Evolutionary conservation across 2,797 vertebrate genomes (phyloP).

Genomic region (Helicolenus hilgendorfi): DNA sequence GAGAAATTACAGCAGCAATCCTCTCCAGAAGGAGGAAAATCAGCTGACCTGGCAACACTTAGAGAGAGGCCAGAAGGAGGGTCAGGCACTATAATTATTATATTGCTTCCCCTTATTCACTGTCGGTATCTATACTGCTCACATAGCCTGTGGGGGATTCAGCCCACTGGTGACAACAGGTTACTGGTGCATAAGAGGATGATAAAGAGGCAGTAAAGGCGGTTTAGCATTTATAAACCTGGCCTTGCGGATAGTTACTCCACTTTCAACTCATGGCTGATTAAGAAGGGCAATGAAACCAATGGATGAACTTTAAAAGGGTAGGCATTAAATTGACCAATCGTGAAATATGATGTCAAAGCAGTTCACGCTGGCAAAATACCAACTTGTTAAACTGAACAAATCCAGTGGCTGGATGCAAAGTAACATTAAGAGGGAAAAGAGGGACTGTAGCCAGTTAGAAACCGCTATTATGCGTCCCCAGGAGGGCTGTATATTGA

Average conservation of each 20-base stretch:
- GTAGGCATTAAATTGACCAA: slow-evolving; percentile 39
- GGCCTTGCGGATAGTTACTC: slow-evolving; percentile 41
- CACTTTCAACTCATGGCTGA: slow-evolving; percentile 47
- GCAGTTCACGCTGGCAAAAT: slow-evolving; percentile 27
- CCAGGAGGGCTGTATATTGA: not conserved
- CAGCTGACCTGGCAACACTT: slow-evolving; percentile 87
- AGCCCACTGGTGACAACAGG: slow-evolving; percentile 81
- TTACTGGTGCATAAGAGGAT: slow-evolving; percentile 73
- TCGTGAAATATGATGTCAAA: slow-evolving; percentile 57
- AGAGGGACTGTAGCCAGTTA: not conserved
- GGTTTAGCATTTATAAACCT: slow-evolving; percentile 61
- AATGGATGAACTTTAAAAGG: slow-evolving; percentile 55
- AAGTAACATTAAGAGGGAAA: not conserved
- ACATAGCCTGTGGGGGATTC: slow-evolving; percentile 68
- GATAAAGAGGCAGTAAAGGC: slow-evolving; percentile 74
- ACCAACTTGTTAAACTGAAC: slow-evolving; percentile 17
- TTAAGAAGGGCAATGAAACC: slow-evolving; percentile 54
- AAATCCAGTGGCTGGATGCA: not conserved
- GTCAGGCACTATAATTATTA: slow-evolving; percentile 87
- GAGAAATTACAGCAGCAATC: slow-evolving; percentile 83
- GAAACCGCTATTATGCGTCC: not conserved
- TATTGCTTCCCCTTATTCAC: slow-evolving; percentile 82
- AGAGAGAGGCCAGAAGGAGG: slow-evolving; percentile 71
- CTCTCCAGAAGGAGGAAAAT: slow-evolving; percentile 75
- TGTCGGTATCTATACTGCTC: slow-evolving; percentile 85